A percentile compares a stretch with the other conserved stretches of the same genome.
These are phyloP conservation scores for Pongo pygmaeus DNA, from an alignment of 2,113 vertebrate species.

Conservation along the genomic window DNA sequence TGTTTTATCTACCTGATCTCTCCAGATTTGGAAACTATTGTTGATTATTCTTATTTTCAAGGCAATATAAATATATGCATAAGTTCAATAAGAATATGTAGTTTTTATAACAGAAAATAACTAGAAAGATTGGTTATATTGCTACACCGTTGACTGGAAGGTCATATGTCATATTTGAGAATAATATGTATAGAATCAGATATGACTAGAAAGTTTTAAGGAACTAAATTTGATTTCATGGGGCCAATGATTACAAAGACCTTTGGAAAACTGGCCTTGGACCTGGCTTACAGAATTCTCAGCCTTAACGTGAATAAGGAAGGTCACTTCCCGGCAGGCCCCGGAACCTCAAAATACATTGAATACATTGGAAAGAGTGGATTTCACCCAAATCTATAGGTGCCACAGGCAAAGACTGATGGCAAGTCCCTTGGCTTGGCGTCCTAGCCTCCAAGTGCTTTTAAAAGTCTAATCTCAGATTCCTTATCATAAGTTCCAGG, in stretches of 20 bases:
- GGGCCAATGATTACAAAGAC: not conserved
- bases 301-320: not conserved
- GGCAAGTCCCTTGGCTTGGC: not conserved
- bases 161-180: not conserved
- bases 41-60: not conserved
- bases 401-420: not conserved
- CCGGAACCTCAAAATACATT: not conserved
- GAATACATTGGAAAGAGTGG: not conserved
- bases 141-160: not conserved
- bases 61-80: not conserved
- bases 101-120: not conserved
- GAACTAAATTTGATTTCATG: not conserved
- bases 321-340: not conserved
- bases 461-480: not conserved
- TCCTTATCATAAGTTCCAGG: not conserved
- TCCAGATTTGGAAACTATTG: not conserved
- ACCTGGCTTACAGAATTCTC: not conserved
- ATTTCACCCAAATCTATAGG: not conserved
- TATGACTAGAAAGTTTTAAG: not conserved
- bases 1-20: not conserved
- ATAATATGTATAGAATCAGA: not conserved
- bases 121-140: not conserved
- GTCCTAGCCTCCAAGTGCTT: not conserved
- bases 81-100: not conserved
- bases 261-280: not conserved